Evolutionary conservation across 1,140 invertebrate species (phyloP).

Genomic region (Meteorus sp.): DNA sequence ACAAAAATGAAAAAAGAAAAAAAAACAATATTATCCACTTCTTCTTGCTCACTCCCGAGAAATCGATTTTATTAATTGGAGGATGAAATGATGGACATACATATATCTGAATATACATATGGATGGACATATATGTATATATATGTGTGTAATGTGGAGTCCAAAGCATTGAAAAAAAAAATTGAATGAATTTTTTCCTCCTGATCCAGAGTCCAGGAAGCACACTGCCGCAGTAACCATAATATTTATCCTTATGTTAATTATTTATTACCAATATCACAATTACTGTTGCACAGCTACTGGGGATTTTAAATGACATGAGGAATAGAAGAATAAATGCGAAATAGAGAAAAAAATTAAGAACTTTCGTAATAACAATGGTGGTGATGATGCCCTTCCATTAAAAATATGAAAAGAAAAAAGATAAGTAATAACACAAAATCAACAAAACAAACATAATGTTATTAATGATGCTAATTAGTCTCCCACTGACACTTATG

Average conservation of each 20-base stretch:
- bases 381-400: neutral
- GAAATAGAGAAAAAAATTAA: constrained; percentile 16
- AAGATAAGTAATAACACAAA: no score
- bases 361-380: neutral
- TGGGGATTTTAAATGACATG: constrained; percentile 24
- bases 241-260: constrained; percentile 58
- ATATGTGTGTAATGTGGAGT: no score
- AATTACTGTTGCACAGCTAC: constrained; percentile 48
- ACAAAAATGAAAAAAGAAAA: neutral
- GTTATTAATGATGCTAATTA: constrained; percentile 41
- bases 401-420: constrained; percentile 15
- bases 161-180: constrained; percentile 14
- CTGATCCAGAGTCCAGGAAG: constrained; percentile 47
- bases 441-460: no score
- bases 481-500: constrained; percentile 50
- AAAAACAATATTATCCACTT: no score
- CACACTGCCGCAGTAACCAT: constrained; percentile 56
- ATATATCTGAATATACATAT: no score
- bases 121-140: no score
- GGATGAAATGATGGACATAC: no score
- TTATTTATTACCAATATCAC: constrained; percentile 55
- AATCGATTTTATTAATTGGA: no score
- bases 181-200: constrained; percentile 34
- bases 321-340: constrained; percentile 5
- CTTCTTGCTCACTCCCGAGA: no score